Evolutionary conservation across 1,140 invertebrate genomes (phyloP), one percentile per base, ranked within the genome.

Genomic region (Chlorops oryzae): DNA sequence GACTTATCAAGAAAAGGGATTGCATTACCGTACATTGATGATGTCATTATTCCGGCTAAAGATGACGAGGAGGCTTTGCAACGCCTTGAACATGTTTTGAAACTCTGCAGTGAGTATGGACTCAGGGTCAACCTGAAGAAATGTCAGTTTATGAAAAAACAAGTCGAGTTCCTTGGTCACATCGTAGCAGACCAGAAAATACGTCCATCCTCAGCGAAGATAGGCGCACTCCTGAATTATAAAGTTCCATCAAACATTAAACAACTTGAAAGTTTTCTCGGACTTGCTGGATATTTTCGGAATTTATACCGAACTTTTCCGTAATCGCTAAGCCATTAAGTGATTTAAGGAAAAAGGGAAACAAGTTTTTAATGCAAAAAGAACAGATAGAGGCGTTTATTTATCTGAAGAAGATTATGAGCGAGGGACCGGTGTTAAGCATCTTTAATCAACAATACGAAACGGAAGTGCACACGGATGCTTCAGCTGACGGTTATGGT

Each of bases 41-140:
- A 70, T 44, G 35, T 70, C 5, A 57, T 70, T 15, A 57, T 70
- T 24, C 51, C 57, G 9, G 49, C 57, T 7, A 23, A 40, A 41
- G 38, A 47, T 47, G 52, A 59, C 21, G 13, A 41, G 28, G 38
- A 58, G 15, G 53, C 23, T 20, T 5, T 59, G 17, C 42, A 48
- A 10, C 44, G 46, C n/a, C n/a, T 65, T 9, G 47, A 58, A 39
- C 10, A 35, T 27, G 59, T 67, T 0, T 22, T 72, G 9, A 17
- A 48, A 10, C 44, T 54, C 1, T 58, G 65, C 6, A 43, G 39
- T 5, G 50, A 70, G 0, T 65, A 68, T 61, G 71, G 66, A 2
- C 44, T 74, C 20, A 13, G 57, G n/a, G 56, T 73, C 1, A 74
- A 69, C 38, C 63, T 58, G 60, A 66, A 72, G 47, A 75, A 75